Base-by-base conservation (phyloP, 2,797 vertebrate genomes). In the Gallinago solitaria region DNA sequence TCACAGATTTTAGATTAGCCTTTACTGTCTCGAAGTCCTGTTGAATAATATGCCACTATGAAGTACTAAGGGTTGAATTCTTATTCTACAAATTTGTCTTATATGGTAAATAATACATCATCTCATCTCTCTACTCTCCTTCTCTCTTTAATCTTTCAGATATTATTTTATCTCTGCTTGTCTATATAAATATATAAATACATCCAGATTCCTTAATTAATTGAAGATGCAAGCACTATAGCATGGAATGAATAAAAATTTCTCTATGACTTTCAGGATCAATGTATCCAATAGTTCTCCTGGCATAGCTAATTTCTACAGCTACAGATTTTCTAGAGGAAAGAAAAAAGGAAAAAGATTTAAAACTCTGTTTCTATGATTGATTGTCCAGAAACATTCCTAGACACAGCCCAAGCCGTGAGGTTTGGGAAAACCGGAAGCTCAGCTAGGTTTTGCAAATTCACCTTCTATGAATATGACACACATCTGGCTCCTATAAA, bases 1-100 rank as follows among this genome's bases (percentile, higher is more conserved):
- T 97, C 94, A 94, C 88, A 91, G 95, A 93, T 96, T 97, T 97
- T 91, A 97, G 91, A 96, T 97, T 87, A 90, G 71, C 57, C 80
- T 90, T 97, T 92, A 86, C 50, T 90, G 59, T 96, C 30, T 53
- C 80, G 48, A 96, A 87, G 50, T 48, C 59, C 50, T 87, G 50
- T 56, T 89, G 87, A 93, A 93, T 93, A 83, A 54, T 76, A 88
- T 70, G 82, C 33, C 87, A 68, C 48, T 60, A 69, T 30, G 39
- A 94, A 90, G 56, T 57, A 86, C 51, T 82, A 96, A 90, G 50
- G 39, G 64, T 45, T 96, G 83, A 91, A 96, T 92, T 95, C 37
- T 84, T 89, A 95, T 83, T 92, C 53, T 74, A 97, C 83, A 90
- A 77, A 20, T 89, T 71, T 43, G 3, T 56, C 83, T 33, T 68